Evolutionary conservation across 2,797 vertebrate species (phyloP), one percentile per base, ranked within the genome.

Genomic region (Chelon labrosus): DNA sequence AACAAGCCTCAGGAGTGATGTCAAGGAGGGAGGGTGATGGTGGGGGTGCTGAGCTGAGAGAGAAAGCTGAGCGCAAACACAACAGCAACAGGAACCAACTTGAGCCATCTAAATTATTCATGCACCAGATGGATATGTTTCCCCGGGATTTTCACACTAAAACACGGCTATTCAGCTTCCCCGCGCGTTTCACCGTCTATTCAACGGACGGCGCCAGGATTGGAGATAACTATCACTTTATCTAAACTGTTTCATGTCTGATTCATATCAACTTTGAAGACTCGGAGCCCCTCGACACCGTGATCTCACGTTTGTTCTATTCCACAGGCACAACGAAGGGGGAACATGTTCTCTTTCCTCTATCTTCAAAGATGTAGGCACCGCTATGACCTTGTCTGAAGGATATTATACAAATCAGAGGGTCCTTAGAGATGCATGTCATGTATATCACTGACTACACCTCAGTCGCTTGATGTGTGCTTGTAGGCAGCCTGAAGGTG

Each of bases 41-140:
- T 41, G 80, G 88, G 82, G 82, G 73, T 80, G 84, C 77, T 64
- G 85, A 84, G 81, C 83, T 19, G 80, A 78, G 88, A 88, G 85
- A 88, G 88, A 89, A 85, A 94, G 93, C 92, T 65, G 88, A 95
- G 94, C 94, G 92, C 94, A 96, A 97, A 96, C 92, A 94, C 93
- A 94, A 96, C 95, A 96, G 96, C 96, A 97, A 97, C 97, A 98
- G 98, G 97, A 98, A 98, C 95, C 95, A 97, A 97, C 97, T 97
- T 96, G 95, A 98, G 96, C 96, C 95, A 93, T 95, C 96, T 99
- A 97, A 99, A 99, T 99, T 98, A 99, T 99, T 98, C 96, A 99
- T 97, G 89, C 70, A 92, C 96, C 98, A 99, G 97, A 98, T 99
- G 97, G 97, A 97, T 97, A 96, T 94, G 94, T 97, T 95, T 98